phyloP scores from a whole-genome alignment of 1,140 invertebrate species.

The Bactericera cockerelli region DNA sequence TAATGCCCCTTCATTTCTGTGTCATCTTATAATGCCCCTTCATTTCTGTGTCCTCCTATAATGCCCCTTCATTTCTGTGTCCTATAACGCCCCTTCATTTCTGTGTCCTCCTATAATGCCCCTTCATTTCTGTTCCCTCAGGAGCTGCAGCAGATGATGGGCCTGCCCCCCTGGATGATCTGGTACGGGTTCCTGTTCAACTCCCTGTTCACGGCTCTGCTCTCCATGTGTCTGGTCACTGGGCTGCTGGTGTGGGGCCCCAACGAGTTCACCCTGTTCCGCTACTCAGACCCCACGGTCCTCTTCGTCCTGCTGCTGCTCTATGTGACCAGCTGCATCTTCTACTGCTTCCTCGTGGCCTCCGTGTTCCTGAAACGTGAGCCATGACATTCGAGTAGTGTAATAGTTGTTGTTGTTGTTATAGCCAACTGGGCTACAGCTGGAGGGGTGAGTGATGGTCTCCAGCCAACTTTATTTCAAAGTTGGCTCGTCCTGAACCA shows the following conservation, averaged over 20 bases:
- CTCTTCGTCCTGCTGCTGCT: neutral
- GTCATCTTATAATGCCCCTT: no score
- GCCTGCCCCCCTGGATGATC: conserved; percentile 2
- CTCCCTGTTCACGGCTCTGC: neutral
- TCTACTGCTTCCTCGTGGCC: neutral
- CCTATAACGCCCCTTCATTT: no score
- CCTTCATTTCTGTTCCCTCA: no score
- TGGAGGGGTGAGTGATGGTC: no score
- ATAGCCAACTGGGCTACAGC: no score
- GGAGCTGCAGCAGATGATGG: conserved; percentile 4
- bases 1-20: no score
- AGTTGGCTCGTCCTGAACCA: no score
- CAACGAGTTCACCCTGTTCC: neutral
- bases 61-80: no score
- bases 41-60: no score
- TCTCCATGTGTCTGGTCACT: neutral
- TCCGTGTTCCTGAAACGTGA: neutral
- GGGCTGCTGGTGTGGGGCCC: neutral
- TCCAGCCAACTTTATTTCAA: no score
- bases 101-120: no score
- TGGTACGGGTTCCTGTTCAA: conserved; percentile 6
- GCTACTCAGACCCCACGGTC: neutral
- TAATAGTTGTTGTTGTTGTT: no score
- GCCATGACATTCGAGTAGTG: neutral
- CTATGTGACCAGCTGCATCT: neutral